Conservation (phyloP, 2,797 vertebrate species). For the Podarcis siculus region DNA sequence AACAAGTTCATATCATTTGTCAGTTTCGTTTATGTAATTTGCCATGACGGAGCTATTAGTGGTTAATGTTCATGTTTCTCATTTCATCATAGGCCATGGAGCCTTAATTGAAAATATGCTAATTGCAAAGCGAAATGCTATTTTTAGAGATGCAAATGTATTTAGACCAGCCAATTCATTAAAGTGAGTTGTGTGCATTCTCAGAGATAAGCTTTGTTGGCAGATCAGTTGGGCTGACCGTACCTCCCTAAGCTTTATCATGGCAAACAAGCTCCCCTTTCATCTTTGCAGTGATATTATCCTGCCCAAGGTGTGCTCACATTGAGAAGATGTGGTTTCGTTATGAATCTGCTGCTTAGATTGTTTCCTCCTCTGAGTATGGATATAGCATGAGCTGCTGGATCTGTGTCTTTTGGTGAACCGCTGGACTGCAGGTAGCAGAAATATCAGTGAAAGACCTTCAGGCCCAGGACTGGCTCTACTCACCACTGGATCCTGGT, state of each 20-base stretch:
- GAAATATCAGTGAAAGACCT: neutral
- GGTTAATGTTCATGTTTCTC: conserved; percentile 35
- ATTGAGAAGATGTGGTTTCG: neutral
- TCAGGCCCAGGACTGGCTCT: neutral
- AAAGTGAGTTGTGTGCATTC: conserved; percentile 16
- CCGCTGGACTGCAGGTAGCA: neutral
- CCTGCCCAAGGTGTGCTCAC: neutral
- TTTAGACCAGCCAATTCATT: conserved; percentile 28
- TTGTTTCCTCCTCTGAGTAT: neutral
- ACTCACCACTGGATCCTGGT: neutral
- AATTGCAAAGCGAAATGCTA: conserved; percentile 53
- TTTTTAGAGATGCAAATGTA: conserved; percentile 56
- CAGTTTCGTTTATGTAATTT: conserved; percentile 36
- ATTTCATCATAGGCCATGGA: conserved; percentile 22
- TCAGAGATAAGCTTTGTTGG: conserved; percentile 31
- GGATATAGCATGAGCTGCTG: neutral
- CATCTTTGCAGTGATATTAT: conserved; percentile 2
- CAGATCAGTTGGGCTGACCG: conserved; percentile 8
- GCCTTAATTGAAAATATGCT: conserved; percentile 56
- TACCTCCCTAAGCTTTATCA: conserved; percentile 24
- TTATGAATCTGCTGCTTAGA: neutral
- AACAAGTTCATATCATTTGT: conserved; percentile 20
- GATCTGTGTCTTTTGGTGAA: neutral
- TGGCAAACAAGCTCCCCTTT: neutral
- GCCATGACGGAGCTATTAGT: conserved; percentile 32